These are phyloP conservation scores for Andrena fulva DNA, from an alignment of 2,888 invertebrate species.

Conservation along the genomic window DNA sequence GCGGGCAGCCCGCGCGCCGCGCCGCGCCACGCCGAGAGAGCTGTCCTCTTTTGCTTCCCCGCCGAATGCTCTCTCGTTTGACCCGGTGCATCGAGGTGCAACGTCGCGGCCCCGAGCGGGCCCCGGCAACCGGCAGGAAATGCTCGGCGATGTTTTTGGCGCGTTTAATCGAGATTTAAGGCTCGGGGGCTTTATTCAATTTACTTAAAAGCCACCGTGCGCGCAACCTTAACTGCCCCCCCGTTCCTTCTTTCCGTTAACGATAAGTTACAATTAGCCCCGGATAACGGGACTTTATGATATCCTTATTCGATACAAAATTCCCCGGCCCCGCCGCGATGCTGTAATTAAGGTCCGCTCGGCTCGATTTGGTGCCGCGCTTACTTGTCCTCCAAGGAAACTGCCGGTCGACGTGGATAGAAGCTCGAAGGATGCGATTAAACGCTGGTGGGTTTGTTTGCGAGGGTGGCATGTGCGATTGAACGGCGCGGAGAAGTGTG, in stretches of 20 bases:
- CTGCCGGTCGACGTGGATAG: background rate
- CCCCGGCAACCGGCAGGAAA: slow-evolving; percentile 45
- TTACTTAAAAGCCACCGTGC: background rate
- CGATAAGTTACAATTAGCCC: slow-evolving; percentile 4
- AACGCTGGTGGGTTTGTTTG: too few species aligned
- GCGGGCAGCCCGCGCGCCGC: slow-evolving; percentile 3
- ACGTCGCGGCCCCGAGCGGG: slow-evolving; percentile 34
- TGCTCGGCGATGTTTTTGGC: slow-evolving; percentile 45
- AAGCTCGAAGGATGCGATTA: too few species aligned
- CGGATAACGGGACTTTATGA: slow-evolving; percentile 13
- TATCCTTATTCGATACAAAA: background rate
- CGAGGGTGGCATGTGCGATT: too few species aligned
- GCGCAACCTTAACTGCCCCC: background rate
- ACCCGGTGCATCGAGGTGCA: slow-evolving; percentile 62
- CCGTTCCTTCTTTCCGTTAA: background rate
- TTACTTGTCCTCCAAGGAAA: background rate
- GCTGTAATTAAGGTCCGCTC: background rate
- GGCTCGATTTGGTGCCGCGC: background rate
- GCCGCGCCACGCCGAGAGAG: slow-evolving; percentile 29
- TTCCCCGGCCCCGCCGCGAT: background rate
- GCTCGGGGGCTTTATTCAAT: background rate
- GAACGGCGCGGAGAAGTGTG: slow-evolving; percentile 6
- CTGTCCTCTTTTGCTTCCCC: slow-evolving; percentile 36
- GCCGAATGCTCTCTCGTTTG: slow-evolving; percentile 56
- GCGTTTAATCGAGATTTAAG: slow-evolving; percentile 23